Conservation (phyloP, 2,797 vertebrate genomes). For the Muscicapa striata region DNA sequence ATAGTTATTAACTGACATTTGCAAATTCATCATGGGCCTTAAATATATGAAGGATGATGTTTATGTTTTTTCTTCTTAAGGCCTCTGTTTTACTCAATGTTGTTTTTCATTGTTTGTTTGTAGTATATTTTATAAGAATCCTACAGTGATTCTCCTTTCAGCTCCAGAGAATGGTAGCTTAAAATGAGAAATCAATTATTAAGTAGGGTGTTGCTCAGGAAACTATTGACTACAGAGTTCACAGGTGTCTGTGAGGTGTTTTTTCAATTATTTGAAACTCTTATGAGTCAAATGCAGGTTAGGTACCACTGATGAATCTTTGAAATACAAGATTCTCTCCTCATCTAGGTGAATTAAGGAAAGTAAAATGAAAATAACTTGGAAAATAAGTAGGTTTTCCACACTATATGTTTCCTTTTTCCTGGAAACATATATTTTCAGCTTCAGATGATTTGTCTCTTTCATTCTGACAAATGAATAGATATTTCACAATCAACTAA, state of each 20-base stretch:
- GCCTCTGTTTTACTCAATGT: background rate
- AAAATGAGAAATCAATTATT: conserved; percentile 18
- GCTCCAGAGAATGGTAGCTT: background rate
- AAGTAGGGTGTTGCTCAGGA: background rate
- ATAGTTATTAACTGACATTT: background rate
- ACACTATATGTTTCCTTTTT: background rate
- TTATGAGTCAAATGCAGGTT: background rate
- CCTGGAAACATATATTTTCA: background rate
- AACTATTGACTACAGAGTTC: background rate
- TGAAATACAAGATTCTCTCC: background rate
- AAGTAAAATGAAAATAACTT: background rate
- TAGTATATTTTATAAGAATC: background rate
- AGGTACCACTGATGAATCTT: background rate
- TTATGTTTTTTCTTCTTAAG: background rate
- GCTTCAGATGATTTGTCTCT: background rate
- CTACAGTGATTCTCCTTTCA: background rate
- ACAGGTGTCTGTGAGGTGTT: background rate
- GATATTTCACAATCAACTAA: background rate
- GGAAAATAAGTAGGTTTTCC: background rate
- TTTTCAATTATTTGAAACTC: conserved; percentile 12
- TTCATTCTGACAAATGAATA: background rate
- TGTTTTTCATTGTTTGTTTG: background rate
- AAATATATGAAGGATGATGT: background rate
- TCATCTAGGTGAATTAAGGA: background rate
- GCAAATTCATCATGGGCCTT: background rate